These are phyloP conservation scores for Pemphigus obesinymphae DNA, from an alignment of 1,140 invertebrate species.

Conservation along the genomic window DNA sequence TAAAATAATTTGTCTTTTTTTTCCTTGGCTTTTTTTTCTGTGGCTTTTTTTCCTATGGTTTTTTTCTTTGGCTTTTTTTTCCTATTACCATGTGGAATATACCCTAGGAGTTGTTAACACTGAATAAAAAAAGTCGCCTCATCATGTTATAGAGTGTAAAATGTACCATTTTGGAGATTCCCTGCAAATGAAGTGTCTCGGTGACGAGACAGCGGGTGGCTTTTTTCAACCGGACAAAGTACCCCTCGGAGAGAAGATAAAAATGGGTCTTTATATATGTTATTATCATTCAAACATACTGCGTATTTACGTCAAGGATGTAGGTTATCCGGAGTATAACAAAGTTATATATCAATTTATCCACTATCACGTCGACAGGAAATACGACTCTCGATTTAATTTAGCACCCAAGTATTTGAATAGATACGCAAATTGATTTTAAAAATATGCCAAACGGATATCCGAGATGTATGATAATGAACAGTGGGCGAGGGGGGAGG, in stretches of 20 bases:
- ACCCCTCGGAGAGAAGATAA: background rate
- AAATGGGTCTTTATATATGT: background rate
- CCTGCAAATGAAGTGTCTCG: background rate
- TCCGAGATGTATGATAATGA: background rate
- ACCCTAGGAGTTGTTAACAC: too few species aligned
- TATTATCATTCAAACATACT: background rate
- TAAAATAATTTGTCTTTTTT: too few species aligned
- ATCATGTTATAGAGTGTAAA: background rate
- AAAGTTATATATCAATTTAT: slow-evolving; percentile 2
- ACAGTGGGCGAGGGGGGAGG: background rate
- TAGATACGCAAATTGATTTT: background rate
- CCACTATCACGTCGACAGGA: background rate
- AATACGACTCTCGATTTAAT: slow-evolving; percentile 1
- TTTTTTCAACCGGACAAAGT: background rate
- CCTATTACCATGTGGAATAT: too few species aligned
- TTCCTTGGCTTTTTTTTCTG: too few species aligned
- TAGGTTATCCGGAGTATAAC: background rate
- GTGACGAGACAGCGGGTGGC: background rate
- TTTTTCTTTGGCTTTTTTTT: too few species aligned
- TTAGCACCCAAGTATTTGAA: background rate
- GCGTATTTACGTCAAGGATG: background rate
- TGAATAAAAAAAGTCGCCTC: background rate
- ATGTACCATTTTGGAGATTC: background rate
- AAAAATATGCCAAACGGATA: background rate
- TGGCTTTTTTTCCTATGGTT: too few species aligned